Conservation (phyloP, 2,888 invertebrate species). For the Pyrrhia umbra region DNA sequence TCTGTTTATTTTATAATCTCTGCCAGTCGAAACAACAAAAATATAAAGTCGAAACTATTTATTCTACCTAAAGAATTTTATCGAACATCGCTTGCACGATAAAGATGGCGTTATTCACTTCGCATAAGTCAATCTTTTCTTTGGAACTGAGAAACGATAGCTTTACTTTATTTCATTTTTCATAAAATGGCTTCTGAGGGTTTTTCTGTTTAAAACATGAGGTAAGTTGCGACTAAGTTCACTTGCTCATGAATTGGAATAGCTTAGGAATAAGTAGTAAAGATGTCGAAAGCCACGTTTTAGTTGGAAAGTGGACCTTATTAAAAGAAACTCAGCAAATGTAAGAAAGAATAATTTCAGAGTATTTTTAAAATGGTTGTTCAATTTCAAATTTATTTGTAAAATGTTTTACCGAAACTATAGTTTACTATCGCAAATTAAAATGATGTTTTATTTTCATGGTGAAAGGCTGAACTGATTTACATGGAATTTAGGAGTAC, state of each 20-base stretch:
- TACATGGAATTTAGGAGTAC: too few species aligned
- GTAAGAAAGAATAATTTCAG: too few species aligned
- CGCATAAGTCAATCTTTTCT: conserved; percentile 43
- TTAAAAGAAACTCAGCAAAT: background rate
- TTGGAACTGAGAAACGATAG: conserved; percentile 31
- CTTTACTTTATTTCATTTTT: conserved; percentile 38
- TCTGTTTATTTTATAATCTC: background rate
- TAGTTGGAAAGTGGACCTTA: background rate
- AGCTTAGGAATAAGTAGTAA: conserved; percentile 12
- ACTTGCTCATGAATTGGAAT: conserved; percentile 18
- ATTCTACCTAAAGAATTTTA: conserved; percentile 38
- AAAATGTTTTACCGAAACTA: too few species aligned
- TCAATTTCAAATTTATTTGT: too few species aligned
- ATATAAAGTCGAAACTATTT: conserved; percentile 22
- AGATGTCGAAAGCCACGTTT: background rate
- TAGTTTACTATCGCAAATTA: too few species aligned
- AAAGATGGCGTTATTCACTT: conserved; percentile 31
- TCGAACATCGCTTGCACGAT: conserved; percentile 33
- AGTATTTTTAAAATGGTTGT: too few species aligned
- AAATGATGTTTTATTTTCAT: too few species aligned
- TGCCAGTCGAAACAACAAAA: background rate
- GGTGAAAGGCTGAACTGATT: too few species aligned
- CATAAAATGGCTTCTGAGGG: conserved; percentile 11
- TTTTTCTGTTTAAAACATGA: conserved; percentile 50
- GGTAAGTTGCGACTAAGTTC: conserved; percentile 22